These are phyloP conservation scores for Colistium nudipinnis DNA, from an alignment of 2,113 vertebrate species.

Conservation along the genomic window DNA sequence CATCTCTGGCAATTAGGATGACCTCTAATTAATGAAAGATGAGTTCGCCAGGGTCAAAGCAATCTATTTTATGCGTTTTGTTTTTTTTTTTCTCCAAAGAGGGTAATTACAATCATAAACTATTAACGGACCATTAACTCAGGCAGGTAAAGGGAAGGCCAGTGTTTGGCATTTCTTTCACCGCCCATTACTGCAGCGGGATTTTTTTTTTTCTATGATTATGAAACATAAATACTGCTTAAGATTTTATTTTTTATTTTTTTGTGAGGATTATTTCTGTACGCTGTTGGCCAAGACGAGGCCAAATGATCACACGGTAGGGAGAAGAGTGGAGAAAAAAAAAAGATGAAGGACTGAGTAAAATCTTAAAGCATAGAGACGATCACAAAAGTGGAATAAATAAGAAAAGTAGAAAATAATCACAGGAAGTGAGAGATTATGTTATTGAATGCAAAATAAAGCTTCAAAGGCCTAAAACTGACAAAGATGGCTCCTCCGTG, in stretches of 20 bases:
- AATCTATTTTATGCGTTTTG: conserved; percentile 71
- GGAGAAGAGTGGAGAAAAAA: neutral
- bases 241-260: conserved; percentile 32
- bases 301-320: neutral
- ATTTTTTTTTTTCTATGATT: conserved; percentile 43
- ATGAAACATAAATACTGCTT: conserved; percentile 38
- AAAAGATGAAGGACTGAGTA: conserved; percentile 14
- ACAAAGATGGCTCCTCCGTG: conserved; percentile 54
- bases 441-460: conserved; percentile 55
- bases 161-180: conserved; percentile 56
- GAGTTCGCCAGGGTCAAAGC: conserved; percentile 77
- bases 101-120: conserved; percentile 80
- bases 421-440: conserved; percentile 32
- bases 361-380: neutral
- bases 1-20: conserved; percentile 73
- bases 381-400: conserved; percentile 24
- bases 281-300: conserved; percentile 14
- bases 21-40: conserved; percentile 78
- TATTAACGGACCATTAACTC: conserved; percentile 77
- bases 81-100: conserved; percentile 58
- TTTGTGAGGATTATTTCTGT: conserved; percentile 15
- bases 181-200: conserved; percentile 51
- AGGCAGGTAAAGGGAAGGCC: conserved; percentile 67
- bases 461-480: conserved; percentile 40
- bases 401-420: conserved; percentile 13